These are phyloP conservation scores for Equus quagga DNA, from an alignment of 2,113 vertebrate genomes.

Conservation along the genomic window DNA sequence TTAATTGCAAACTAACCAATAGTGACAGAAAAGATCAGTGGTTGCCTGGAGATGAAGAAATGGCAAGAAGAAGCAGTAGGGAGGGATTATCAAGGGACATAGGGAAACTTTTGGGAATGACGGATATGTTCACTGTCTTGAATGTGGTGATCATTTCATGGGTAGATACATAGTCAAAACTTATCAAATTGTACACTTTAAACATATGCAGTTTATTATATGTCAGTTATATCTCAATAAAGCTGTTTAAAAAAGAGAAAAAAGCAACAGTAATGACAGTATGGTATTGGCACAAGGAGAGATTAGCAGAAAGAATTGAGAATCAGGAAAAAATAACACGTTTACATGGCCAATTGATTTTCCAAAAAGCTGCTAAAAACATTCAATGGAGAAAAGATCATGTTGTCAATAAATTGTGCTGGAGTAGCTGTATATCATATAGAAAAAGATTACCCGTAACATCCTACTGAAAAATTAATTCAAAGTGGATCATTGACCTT, in stretches of 20 bases:
- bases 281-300: constrained; percentile 4
- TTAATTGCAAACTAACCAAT: neutral
- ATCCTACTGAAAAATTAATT: constrained; percentile 2
- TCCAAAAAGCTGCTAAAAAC: neutral
- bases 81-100: neutral
- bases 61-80: neutral
- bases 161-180: neutral
- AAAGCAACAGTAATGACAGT: neutral
- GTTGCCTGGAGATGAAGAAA: neutral
- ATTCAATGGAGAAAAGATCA: neutral
- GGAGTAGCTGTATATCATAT: neutral
- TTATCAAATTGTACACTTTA: neutral
- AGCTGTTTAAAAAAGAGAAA: neutral
- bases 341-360: neutral
- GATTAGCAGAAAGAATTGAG: neutral
- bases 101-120: neutral
- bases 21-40: neutral
- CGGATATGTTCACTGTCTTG: neutral
- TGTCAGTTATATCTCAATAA: neutral
- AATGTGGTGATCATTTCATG: neutral
- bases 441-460: neutral
- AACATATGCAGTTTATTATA: neutral
- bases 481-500: neutral
- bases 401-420: neutral
- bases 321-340: neutral